Conservation (phyloP, 2,113 vertebrate species). For the Candoia aspera region DNA sequence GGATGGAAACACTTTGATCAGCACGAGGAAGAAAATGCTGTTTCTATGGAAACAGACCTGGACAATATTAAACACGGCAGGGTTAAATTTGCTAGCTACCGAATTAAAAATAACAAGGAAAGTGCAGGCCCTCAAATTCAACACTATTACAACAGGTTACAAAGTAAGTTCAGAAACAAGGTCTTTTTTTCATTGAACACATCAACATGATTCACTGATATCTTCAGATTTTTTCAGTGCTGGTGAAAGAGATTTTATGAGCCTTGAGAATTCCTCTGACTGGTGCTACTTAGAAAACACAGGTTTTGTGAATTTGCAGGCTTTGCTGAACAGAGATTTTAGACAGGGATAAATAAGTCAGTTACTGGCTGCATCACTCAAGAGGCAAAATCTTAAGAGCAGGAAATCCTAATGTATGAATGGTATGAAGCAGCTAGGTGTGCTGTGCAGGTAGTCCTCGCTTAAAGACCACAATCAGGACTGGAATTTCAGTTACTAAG, state of each 20-base stretch:
- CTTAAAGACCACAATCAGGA: too few relatives aligned
- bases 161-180: background rate
- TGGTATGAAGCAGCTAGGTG: background rate
- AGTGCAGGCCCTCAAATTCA: background rate
- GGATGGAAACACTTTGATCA: background rate
- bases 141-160: background rate
- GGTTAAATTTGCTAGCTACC: background rate
- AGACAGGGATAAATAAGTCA: background rate
- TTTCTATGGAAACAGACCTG: constrained; percentile 17
- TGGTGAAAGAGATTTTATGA: background rate
- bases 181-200: background rate
- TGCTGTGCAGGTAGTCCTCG: too few relatives aligned
- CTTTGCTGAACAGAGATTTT: background rate
- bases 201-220: background rate
- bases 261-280: background rate
- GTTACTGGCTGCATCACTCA: background rate
- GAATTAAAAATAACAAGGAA: background rate
- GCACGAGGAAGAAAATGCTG: background rate
- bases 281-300: background rate
- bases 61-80: background rate
- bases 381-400: background rate
- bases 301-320: background rate
- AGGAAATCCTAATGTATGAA: background rate
- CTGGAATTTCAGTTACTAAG: too few relatives aligned
- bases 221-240: background rate